phyloP scores from a whole-genome alignment of 1,140 invertebrate species.

The Lerema accius region DNA sequence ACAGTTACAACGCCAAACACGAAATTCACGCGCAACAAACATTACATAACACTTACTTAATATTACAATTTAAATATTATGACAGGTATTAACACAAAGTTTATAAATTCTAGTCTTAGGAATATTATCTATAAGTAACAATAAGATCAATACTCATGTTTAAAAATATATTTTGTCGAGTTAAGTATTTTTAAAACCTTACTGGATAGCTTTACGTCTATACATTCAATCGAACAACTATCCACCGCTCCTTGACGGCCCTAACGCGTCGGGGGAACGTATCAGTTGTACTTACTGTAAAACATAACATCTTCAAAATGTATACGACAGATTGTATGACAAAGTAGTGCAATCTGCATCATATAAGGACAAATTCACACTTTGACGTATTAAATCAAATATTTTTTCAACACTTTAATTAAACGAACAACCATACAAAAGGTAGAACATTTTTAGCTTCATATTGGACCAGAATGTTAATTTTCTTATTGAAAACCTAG shows the following conservation, averaged over 20 bases:
- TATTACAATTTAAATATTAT: conserved; percentile 39
- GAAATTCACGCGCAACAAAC: conserved; percentile 28
- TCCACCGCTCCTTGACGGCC: background rate
- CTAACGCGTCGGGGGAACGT: background rate
- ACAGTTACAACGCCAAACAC: conserved; percentile 29
- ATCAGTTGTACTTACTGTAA: background rate
- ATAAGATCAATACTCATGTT: conserved; percentile 42
- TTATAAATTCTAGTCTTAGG: conserved; percentile 40
- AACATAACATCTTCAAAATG: background rate
- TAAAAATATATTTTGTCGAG: conserved; percentile 34
- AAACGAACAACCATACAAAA: too few relatives aligned
- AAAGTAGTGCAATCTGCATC: background rate
- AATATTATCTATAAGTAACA: conserved; percentile 39
- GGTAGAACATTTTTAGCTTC: too few relatives aligned
- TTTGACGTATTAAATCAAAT: background rate
- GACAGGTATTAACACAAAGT: conserved; percentile 42
- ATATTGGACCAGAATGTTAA: too few relatives aligned
- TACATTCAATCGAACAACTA: conserved; percentile 18
- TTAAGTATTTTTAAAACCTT: conserved; percentile 29
- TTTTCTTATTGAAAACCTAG: too few relatives aligned
- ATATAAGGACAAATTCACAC: background rate
- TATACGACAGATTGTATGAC: background rate
- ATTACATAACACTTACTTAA: conserved; percentile 31
- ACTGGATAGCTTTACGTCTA: conserved; percentile 45
- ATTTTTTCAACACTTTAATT: too few relatives aligned